Evolutionary conservation across 2,888 invertebrate species (phyloP), one percentile per base, ranked within the genome.

Genomic region (Autographa gamma): DNA sequence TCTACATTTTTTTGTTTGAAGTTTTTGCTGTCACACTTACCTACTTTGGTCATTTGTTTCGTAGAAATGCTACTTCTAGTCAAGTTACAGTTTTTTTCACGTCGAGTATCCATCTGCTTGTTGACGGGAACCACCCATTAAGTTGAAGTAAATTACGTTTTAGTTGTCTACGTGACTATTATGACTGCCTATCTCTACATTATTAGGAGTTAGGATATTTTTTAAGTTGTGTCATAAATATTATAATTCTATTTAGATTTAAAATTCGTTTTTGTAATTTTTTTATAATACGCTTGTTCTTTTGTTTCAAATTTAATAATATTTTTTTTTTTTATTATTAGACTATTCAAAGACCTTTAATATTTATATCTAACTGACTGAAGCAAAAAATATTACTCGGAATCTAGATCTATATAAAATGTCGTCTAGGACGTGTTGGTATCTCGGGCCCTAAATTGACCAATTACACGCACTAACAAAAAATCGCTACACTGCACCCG

Each of bases 401-500:
- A 66, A 71, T 72, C 71, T 64, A 76, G 69, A 58, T 68, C 69
- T 64, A 63, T 56, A 59, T 67, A 58, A 62, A 68, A 68, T 71
- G 71, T 78, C 76, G 69, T 69, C 81, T 83, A 83, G 73, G 73
- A 79, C 82, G 79, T 83, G 84, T 69, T 67, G 80, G 81, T 73
- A 90, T 85, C 77, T 84, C 73, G 75, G 76, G 62, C 63, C 73
- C 69, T 74, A 83, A 88, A 89, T 85, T 87, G 86, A 77, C 82
- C 86, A 83, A 76, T 83, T 76, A 79, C 73, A 76, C 60, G 63
- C 76, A 82, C 72, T 79, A 73, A 81, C 81, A 85, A 87, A 91
- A 90, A 89, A 87, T 85, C 81, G 80, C 77, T 69, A 71, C 76
- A 58, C 61, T 61, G 76, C 54, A 58, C 65, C 72, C 77, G 75